Percentiles rank a stretch among this genome's conserved stretches.
Conservation (phyloP, 2,113 vertebrate species). For the Scomber japonicus region DNA sequence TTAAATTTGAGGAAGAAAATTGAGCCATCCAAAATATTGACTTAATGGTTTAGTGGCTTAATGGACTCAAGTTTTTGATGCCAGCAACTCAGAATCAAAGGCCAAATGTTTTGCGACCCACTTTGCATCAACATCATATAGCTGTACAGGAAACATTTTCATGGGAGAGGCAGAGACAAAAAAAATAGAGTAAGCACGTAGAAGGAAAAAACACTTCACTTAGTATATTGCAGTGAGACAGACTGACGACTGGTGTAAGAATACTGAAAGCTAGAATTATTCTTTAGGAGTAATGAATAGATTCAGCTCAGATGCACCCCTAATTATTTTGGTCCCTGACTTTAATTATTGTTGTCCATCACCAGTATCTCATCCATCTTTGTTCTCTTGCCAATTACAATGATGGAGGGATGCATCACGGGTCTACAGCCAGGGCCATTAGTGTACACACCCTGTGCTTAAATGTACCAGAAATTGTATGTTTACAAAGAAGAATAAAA, state of each 20-base stretch:
- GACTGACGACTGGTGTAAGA: background rate
- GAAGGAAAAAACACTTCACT: background rate
- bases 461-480: background rate
- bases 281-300: background rate
- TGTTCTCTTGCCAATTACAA: conserved; percentile 26
- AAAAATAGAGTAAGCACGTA: background rate
- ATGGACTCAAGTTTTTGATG: background rate
- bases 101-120: background rate
- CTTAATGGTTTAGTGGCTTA: no score
- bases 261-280: background rate
- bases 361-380: conserved; percentile 16
- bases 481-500: background rate
- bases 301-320: background rate
- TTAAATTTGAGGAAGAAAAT: background rate
- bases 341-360: conserved; percentile 40
- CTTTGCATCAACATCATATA: background rate
- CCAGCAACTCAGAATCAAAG: background rate
- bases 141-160: background rate
- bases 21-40: background rate
- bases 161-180: background rate
- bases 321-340: conserved; percentile 16
- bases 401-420: conserved; percentile 28
- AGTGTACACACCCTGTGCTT: background rate
- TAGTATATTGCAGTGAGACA: background rate
- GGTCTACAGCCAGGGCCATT: conserved; percentile 27